Percentiles rank a stretch among this genome's conserved stretches.
Conservation (phyloP, 1,140 invertebrate genomes). For the Ips typographus region DNA sequence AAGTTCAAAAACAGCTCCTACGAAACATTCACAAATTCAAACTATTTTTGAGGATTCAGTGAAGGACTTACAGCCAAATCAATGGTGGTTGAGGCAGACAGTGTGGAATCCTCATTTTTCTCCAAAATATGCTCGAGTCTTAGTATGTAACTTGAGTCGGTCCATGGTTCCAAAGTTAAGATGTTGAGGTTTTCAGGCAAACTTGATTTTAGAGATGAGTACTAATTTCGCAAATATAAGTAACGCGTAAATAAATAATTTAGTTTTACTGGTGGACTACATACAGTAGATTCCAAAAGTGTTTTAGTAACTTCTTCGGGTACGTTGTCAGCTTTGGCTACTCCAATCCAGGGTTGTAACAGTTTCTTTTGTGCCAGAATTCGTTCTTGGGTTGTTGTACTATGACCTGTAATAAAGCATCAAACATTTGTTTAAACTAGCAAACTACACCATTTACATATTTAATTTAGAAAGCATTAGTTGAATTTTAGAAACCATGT, state of each 20-base stretch:
- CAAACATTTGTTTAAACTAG: not conserved
- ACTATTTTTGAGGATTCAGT: not conserved
- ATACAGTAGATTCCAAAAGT: too few species aligned
- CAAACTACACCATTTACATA: too few species aligned
- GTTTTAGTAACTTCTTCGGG: not conserved
- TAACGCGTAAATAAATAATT: too few species aligned
- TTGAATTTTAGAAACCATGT: too few species aligned
- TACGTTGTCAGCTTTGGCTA: constrained; percentile 3
- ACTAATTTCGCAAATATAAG: too few species aligned
- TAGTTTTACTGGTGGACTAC: too few species aligned
- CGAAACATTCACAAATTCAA: not conserved
- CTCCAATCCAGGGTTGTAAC: constrained; percentile 37
- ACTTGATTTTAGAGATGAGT: constrained; percentile 30
- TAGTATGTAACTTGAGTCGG: constrained; percentile 66
- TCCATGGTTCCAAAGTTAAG: constrained; percentile 84
- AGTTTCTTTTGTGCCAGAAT: constrained; percentile 38
- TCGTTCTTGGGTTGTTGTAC: constrained; percentile 19
- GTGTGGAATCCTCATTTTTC: constrained; percentile 62
- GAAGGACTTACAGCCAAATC: constrained; percentile 54
- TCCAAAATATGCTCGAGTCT: constrained; percentile 88
- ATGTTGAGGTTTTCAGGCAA: constrained; percentile 81
- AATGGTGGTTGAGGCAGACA: constrained; percentile 61
- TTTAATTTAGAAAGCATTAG: too few species aligned
- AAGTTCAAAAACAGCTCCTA: constrained; percentile 29
- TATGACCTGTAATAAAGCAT: constrained; percentile 13